Percentiles rank a stretch among this genome's conserved stretches.
Conservation (phyloP, 2,888 invertebrate genomes). For the Pandemis cinnamomeana region DNA sequence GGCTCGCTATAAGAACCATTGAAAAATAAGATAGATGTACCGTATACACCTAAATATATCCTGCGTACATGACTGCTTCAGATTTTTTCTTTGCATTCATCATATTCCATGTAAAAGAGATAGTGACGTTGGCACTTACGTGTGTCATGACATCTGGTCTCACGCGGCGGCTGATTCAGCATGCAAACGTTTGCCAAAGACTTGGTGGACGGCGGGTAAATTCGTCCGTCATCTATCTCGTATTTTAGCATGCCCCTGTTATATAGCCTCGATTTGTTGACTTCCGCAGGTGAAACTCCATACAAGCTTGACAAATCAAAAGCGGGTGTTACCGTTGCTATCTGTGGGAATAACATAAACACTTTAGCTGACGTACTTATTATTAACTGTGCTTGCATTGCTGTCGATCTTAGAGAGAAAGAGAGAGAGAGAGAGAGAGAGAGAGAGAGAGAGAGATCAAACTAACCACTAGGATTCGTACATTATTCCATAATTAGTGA, state of each 20-base stretch:
- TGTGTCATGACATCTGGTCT: conserved; percentile 43
- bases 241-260: conserved; percentile 19
- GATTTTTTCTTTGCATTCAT: no score
- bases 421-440: no score
- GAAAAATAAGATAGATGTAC: neutral
- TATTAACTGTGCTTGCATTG: no score
- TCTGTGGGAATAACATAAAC: neutral
- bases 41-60: no score
- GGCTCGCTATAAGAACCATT: conserved; percentile 43
- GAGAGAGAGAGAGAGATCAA: no score
- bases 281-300: neutral
- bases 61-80: no score
- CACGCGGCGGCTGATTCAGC: conserved; percentile 32
- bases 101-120: neutral
- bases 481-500: no score
- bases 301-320: conserved; percentile 28
- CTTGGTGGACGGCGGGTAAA: conserved; percentile 18
- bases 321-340: conserved; percentile 14
- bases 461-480: no score
- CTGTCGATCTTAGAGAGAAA: no score
- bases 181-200: conserved; percentile 17
- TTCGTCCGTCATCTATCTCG: conserved; percentile 16
- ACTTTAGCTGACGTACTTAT: no score
- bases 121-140: conserved; percentile 42
- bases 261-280: conserved; percentile 10